Percentiles rank a stretch among this genome's conserved stretches.
Evolutionary conservation across 2,797 vertebrate genomes (phyloP).

Genomic region (Hafferia zeledoni): DNA sequence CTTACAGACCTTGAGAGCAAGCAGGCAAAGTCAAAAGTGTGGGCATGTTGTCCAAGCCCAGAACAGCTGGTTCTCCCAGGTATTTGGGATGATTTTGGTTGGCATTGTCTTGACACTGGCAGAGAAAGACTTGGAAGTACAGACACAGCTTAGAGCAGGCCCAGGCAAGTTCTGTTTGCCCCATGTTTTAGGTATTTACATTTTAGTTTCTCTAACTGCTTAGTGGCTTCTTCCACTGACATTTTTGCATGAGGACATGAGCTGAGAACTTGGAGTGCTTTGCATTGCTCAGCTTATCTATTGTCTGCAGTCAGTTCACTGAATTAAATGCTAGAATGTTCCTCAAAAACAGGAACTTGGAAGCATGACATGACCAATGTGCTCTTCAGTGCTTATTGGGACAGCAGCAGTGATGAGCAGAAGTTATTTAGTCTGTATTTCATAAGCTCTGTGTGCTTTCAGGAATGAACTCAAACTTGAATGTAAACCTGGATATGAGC

Average conservation of each 20-base stretch:
- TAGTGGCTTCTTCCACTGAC: not conserved
- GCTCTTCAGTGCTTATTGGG: not conserved
- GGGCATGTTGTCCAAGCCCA: not conserved
- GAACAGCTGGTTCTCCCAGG: not conserved
- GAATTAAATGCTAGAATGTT: not conserved
- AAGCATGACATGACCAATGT: not conserved
- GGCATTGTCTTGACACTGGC: not conserved
- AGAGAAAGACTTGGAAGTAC: not conserved
- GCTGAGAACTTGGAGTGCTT: not conserved
- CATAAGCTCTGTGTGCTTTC: not conserved
- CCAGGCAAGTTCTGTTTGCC: not conserved
- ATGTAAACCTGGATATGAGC: constrained; percentile 95
- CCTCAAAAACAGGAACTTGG: not conserved
- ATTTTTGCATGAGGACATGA: not conserved
- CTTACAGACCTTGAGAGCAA: not conserved
- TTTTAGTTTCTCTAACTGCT: not conserved
- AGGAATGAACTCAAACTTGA: constrained; percentile 98
- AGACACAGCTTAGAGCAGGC: not conserved
- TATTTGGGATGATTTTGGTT: not conserved
- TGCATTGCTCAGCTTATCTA: constrained; percentile 46
- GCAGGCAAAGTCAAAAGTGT: not conserved
- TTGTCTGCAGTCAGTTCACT: not conserved
- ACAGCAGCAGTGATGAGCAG: not conserved
- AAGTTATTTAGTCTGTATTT: not conserved
- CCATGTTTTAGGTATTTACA: not conserved